Evolutionary conservation across 2,797 vertebrate species (phyloP).

Genomic region (Mionectes olivaceus): DNA sequence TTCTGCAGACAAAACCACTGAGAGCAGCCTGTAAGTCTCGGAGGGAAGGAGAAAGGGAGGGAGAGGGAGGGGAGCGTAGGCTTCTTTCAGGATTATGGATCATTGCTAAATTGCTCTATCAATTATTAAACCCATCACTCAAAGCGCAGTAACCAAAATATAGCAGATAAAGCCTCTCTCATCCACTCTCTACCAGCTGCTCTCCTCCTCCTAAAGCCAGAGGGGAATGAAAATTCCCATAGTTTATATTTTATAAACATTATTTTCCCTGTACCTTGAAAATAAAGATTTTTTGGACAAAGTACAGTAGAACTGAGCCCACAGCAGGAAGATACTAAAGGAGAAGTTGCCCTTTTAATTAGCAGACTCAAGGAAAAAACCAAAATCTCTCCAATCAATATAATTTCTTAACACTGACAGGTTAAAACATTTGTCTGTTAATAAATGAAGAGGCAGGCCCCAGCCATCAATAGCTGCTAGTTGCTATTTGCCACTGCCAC

Average conservation of each 20-base stretch:
- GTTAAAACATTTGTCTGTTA: constrained; percentile 20
- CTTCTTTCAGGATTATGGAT: constrained; percentile 67
- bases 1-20: constrained; percentile 55
- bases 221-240: constrained; percentile 54
- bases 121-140: constrained; percentile 70
- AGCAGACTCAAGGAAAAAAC: constrained; percentile 18
- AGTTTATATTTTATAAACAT: constrained; percentile 60
- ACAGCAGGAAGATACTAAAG: neutral
- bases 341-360: neutral
- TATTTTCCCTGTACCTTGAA: constrained; percentile 23
- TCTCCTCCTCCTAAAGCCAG: constrained; percentile 61
- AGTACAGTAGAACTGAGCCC: neutral
- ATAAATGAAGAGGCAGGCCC: neutral
- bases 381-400: neutral
- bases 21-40: constrained; percentile 33
- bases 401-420: neutral
- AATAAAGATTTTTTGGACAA: constrained; percentile 13
- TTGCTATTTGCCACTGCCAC: neutral
- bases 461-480: neutral
- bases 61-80: constrained; percentile 25
- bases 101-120: constrained; percentile 69
- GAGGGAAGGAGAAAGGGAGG: constrained; percentile 2
- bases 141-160: constrained; percentile 64
- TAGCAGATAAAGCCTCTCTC: constrained; percentile 67
- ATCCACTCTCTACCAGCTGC: constrained; percentile 67